These are phyloP conservation scores for Microctonus aethiopoides DNA, from an alignment of 2,888 invertebrate genomes.

Conservation along the genomic window DNA sequence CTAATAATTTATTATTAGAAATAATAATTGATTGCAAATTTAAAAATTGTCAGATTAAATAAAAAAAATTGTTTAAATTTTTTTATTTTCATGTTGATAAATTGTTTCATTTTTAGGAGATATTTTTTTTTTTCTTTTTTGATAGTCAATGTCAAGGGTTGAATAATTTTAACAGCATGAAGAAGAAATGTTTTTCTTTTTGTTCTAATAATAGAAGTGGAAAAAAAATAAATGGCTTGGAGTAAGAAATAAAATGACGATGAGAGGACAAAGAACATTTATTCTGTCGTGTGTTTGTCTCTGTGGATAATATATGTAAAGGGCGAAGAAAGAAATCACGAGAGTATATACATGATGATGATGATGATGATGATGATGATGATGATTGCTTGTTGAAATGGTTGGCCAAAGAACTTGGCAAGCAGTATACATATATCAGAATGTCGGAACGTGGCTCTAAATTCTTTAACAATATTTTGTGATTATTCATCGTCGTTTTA, in stretches of 20 bases:
- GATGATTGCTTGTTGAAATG: slow-evolving; percentile 19
- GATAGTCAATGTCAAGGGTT: not conserved
- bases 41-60: not conserved
- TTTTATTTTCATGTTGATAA: not conserved
- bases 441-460: not conserved
- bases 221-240: not conserved
- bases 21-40: not conserved
- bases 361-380: not conserved
- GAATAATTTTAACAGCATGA: not conserved
- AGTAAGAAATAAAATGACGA: not conserved
- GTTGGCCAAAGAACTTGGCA: slow-evolving; percentile 25
- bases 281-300: not conserved
- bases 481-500: slow-evolving; percentile 17
- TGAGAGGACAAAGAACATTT: not conserved
- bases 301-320: not conserved
- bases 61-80: not conserved
- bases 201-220: not conserved
- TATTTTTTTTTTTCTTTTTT: not conserved
- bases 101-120: not conserved
- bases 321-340: not conserved
- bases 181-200: not conserved
- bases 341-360: not conserved
- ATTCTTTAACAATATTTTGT: slow-evolving; percentile 18
- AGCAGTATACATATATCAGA: not conserved
- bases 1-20: too few relatives aligned